A percentile compares a stretch with the other conserved stretches of the same genome.
These are phyloP conservation scores for Helogale parvula DNA, from an alignment of 2,113 vertebrate genomes.

Conservation along the genomic window DNA sequence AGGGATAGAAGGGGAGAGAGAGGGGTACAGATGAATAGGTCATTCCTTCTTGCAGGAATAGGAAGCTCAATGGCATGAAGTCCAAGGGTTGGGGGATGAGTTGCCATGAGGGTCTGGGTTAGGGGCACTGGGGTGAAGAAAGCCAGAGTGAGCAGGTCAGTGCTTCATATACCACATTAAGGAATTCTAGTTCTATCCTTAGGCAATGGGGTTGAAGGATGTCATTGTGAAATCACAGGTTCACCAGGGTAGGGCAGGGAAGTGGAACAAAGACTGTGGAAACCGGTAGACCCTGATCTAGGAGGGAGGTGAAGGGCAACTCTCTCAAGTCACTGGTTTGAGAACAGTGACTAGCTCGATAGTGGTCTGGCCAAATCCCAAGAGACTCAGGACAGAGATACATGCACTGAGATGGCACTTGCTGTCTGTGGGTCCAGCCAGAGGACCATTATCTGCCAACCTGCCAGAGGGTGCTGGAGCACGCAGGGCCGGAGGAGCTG, in stretches of 20 bases:
- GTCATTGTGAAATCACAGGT: not conserved
- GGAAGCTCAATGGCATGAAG: not conserved
- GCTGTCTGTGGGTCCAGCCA: not conserved
- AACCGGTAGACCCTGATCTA: not conserved
- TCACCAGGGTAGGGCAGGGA: not conserved
- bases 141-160: not conserved
- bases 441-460: not conserved
- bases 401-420: accelerated
- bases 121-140: not conserved
- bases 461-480: not conserved
- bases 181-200: constrained; percentile 3
- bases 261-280: not conserved
- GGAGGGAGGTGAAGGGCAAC: not conserved
- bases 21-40: not conserved
- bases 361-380: not conserved
- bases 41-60: not conserved
- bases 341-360: not conserved
- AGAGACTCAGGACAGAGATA: not conserved
- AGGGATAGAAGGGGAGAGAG: too few species aligned
- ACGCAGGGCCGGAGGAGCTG: not conserved
- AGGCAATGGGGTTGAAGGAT: not conserved
- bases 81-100: not conserved
- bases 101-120: not conserved
- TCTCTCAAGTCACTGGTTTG: not conserved
- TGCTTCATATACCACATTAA: not conserved